These are phyloP conservation scores for Beaufortia kweichowensis DNA, from an alignment of 2,113 vertebrate genomes.

Conservation along the genomic window DNA sequence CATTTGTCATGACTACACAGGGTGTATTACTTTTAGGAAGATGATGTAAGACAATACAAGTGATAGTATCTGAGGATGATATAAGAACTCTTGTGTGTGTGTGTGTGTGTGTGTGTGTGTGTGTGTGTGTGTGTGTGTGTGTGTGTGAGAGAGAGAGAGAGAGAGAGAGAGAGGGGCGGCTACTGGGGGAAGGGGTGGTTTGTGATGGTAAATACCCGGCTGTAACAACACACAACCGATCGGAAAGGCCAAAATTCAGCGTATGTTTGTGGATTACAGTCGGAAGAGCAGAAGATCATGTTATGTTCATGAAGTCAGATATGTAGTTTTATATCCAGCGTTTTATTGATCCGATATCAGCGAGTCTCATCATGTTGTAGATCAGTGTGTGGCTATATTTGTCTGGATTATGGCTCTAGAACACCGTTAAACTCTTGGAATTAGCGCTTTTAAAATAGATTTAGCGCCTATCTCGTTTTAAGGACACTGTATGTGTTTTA, in stretches of 20 bases:
- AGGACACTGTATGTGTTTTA: background rate
- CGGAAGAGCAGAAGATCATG: background rate
- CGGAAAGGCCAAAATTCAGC: background rate
- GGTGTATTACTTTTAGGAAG: too few species aligned
- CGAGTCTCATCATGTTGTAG: background rate
- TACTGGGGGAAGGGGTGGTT: conserved; percentile 8
- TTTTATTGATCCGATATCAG: background rate
- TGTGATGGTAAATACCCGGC: conserved; percentile 50
- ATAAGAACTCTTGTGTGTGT: too few species aligned
- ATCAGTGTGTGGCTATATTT: conserved; percentile 2
- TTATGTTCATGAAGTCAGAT: background rate
- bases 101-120: background rate
- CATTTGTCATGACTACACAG: too few species aligned
- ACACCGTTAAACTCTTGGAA: conserved; percentile 12
- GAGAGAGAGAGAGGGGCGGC: background rate
- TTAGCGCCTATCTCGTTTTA: conserved; percentile 1
- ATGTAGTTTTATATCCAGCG: background rate
- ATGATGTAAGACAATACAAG: too few species aligned
- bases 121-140: background rate
- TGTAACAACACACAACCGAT: conserved; percentile 52
- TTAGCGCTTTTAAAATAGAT: conserved; percentile 24
- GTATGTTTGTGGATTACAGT: background rate
- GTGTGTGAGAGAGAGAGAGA: background rate
- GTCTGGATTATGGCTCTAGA: conserved; percentile 6
- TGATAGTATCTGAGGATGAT: too few species aligned